Percentiles rank a stretch among this genome's conserved stretches.
Conservation (phyloP, 2,888 invertebrate genomes). For the Notocelia uddmanniana region DNA sequence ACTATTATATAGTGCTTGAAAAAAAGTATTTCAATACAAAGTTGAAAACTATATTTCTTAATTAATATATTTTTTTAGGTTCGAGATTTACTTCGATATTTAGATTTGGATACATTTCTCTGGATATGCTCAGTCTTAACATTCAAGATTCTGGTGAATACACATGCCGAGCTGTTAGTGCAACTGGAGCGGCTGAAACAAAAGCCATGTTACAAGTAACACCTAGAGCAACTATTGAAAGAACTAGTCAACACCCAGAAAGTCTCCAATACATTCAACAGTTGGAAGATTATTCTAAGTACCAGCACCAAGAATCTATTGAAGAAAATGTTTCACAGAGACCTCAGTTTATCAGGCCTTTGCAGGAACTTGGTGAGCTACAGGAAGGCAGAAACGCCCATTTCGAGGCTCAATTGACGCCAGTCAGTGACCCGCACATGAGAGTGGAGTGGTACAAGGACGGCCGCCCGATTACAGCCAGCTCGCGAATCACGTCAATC, state of each 20-base stretch:
- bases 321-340: constrained; percentile 93
- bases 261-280: constrained; percentile 96
- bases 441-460: constrained; percentile 98
- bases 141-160: constrained; percentile 96
- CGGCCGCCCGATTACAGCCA: constrained; percentile 97
- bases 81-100: constrained; percentile 97
- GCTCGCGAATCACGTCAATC: constrained; percentile 98
- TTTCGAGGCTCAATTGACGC: constrained; percentile 96
- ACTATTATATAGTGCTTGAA: no score
- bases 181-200: constrained; percentile 94
- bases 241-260: constrained; percentile 95
- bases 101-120: constrained; percentile 98
- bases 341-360: constrained; percentile 95
- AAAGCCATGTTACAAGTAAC: constrained; percentile 92
- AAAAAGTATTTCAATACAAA: no score
- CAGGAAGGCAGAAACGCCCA: constrained; percentile 97
- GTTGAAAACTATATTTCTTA: background rate
- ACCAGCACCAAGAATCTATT: constrained; percentile 93
- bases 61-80: constrained; percentile 84
- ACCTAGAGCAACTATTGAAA: constrained; percentile 93
- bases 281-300: constrained; percentile 95
- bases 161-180: constrained; percentile 94
- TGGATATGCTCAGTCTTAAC: constrained; percentile 95
- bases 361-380: constrained; percentile 94
- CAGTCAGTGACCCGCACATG: constrained; percentile 97